Evolutionary conservation across 2,888 invertebrate genomes (phyloP), one percentile per base, ranked within the genome.

Genomic region (Agrotis ipsilon): DNA sequence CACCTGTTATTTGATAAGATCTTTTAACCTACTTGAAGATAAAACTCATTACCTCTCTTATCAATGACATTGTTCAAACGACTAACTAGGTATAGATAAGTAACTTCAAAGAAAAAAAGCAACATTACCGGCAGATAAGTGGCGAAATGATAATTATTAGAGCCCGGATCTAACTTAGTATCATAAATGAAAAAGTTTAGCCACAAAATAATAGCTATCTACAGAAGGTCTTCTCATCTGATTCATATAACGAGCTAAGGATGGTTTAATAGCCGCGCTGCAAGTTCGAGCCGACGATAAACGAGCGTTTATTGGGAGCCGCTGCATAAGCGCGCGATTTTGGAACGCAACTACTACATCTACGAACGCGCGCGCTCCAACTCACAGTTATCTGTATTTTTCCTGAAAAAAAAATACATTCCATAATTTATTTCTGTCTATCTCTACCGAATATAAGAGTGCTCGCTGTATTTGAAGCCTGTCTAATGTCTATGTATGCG

Each of bases 171-270:
- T 59, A 77, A 80, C 78, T 81, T 74, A 67, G 52, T 70, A 70
- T 69, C 52, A 74, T 82, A 82, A 82, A 80, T 78, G 69, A 81
- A 78, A 82, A 78, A 80, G 74, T 80, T 79, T 76, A n/a, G 3
- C 54, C 64, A 46, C 19, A 52, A 14, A 52, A 24, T 39, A 45
- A 14, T n/a, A 57, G 39, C 1, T 3, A 2, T 16, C 5, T 46
- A n/a, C 51, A 62, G 45, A 72, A 51, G 45, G n/a, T 70, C 1
- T 18, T 63, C 18, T 14, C 13, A 32, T 55, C 32, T 2, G 32
- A 55, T 55, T 32, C n/a, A 4, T 1, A 2, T 18, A 21, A 54
- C 11, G n/a, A 3, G 45, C 16, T 45, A 6, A 16, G 16, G 6
- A 16, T 11, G 39, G 9, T 32, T 32, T 32, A 1, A 32, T 32